Conservation (phyloP, 2,888 invertebrate genomes). For the Rotaria socialis region DNA sequence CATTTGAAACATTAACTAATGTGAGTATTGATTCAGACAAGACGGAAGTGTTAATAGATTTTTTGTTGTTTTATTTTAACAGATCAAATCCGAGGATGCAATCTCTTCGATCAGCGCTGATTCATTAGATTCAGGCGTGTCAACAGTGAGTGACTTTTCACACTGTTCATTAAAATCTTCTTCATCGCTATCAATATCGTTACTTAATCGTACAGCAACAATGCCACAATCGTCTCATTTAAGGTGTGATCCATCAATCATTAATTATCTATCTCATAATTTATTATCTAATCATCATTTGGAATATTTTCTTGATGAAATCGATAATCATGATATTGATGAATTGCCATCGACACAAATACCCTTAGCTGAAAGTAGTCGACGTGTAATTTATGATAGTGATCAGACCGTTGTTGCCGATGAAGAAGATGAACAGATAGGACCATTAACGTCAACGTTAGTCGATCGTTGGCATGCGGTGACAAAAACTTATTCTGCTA, state of each 20-base stretch:
- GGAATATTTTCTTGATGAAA: not conserved
- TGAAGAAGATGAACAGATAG: not conserved
- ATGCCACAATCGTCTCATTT: not conserved
- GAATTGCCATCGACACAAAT: not conserved
- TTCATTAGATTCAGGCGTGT: slow-evolving; percentile 13
- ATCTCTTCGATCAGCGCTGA: slow-evolving; percentile 5
- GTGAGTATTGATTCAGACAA: not conserved
- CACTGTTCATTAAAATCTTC: not conserved
- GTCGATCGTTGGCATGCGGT: not conserved
- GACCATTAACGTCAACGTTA: not conserved
- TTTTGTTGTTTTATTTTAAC: not conserved
- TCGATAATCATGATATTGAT: not conserved
- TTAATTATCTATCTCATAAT: slow-evolving; percentile 1
- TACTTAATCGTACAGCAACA: not conserved
- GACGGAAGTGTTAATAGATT: not conserved
- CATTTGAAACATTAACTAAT: not conserved
- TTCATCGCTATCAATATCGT: not conserved
- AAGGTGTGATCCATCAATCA: slow-evolving; percentile 5
- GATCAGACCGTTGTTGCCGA: not conserved
- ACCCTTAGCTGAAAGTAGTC: slow-evolving; percentile 25
- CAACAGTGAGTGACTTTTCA: slow-evolving; percentile 27
- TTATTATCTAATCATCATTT: not conserved
- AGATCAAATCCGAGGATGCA: not conserved
- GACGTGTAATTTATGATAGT: not conserved
- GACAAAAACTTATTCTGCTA: not conserved